phyloP scores from a whole-genome alignment of 2,888 invertebrate species.

The Orchesellides sinensis region DNA sequence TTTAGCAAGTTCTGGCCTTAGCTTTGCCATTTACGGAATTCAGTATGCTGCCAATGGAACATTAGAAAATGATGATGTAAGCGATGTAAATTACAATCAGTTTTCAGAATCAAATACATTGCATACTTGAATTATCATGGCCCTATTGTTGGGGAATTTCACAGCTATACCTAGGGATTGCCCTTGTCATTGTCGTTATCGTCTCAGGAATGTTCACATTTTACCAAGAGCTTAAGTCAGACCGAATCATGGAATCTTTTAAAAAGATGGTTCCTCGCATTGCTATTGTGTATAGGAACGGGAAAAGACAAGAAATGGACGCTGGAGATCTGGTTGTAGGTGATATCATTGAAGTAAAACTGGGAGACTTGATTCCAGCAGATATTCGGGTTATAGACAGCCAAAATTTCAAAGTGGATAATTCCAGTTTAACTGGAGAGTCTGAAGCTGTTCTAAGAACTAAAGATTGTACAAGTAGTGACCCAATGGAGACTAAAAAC shows the following conservation, averaged over 20 bases:
- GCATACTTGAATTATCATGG: no score
- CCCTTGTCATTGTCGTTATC: constrained; percentile 82
- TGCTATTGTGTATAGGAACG: constrained; percentile 76
- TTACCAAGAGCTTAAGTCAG: constrained; percentile 85
- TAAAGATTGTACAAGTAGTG: constrained; percentile 77
- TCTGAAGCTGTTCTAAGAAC: constrained; percentile 81
- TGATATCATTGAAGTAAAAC: constrained; percentile 84
- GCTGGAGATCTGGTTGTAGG: constrained; percentile 79
- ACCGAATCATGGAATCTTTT: constrained; percentile 80
- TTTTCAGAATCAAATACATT: background rate
- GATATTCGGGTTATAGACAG: constrained; percentile 80
- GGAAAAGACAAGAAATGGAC: constrained; percentile 76
- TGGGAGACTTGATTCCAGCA: constrained; percentile 96
- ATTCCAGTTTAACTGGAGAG: constrained; percentile 84
- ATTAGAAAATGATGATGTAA: constrained; percentile 78
- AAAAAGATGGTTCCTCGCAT: constrained; percentile 81
- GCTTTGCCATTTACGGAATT: constrained; percentile 78
- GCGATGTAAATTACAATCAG: no score
- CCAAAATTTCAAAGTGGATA: constrained; percentile 82
- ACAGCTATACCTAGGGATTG: constrained; percentile 69
- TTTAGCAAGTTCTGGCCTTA: constrained; percentile 78
- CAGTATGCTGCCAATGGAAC: constrained; percentile 77
- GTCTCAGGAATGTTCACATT: constrained; percentile 87
- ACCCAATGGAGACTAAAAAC: constrained; percentile 80
- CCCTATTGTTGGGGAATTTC: background rate